Percentiles rank a stretch among this genome's conserved stretches.
Evolutionary conservation across 2,113 vertebrate species (phyloP).

Genomic region (Athene noctua): DNA sequence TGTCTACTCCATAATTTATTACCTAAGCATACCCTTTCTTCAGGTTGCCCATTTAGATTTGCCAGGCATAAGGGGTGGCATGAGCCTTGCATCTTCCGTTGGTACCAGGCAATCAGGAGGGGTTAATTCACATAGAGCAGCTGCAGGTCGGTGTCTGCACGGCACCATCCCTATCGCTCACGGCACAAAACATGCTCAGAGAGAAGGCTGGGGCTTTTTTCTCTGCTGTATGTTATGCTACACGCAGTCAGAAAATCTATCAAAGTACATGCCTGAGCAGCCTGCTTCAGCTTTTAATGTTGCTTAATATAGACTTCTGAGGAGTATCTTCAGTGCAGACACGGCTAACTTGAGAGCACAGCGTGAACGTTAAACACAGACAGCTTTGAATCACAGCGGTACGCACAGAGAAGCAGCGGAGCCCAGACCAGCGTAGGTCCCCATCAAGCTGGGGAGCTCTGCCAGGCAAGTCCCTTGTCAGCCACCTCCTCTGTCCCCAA

Average conservation of each 20-base stretch:
- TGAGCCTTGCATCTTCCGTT: rapidly evolving
- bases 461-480: not conserved
- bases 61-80: not conserved
- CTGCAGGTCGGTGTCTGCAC: not conserved
- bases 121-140: not conserved
- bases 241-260: not conserved
- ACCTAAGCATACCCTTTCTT: not conserved
- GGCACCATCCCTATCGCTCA: not conserved
- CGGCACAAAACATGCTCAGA: rapidly evolving
- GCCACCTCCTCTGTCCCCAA: not conserved
- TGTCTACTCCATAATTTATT: not conserved
- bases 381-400: not conserved
- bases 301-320: constrained; percentile 24
- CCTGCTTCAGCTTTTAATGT: not conserved
- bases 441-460: not conserved
- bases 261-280: not conserved
- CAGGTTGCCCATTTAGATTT: not conserved
- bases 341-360: not conserved
- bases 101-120: not conserved
- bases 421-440: not conserved
- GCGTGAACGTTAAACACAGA: not conserved
- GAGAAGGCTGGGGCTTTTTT: not conserved
- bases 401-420: rapidly evolving
- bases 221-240: not conserved
- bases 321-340: not conserved